Conservation (phyloP, 2,888 invertebrate genomes). For the Apamea sordens region DNA sequence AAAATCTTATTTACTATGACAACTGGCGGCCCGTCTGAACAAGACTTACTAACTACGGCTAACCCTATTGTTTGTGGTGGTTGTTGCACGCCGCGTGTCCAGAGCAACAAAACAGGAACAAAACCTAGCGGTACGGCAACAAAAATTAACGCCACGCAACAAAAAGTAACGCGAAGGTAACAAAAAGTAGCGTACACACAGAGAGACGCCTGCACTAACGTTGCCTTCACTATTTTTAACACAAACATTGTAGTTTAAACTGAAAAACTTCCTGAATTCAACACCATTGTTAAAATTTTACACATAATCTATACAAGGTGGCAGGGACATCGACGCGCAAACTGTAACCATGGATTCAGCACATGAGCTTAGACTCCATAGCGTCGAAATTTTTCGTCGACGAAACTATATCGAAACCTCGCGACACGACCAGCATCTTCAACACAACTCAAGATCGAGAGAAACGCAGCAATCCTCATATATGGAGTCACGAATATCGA, state of each 20-base stretch:
- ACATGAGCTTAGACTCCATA: too few species aligned
- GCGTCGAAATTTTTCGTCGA: too few species aligned
- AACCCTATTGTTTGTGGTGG: constrained; percentile 47
- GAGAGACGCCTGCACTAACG: constrained; percentile 12
- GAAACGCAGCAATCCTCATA: constrained; percentile 33
- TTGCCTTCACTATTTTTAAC: background rate
- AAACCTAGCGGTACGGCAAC: constrained; percentile 7
- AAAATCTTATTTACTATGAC: background rate
- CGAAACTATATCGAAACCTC: background rate
- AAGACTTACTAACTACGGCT: constrained; percentile 1
- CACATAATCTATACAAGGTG: background rate
- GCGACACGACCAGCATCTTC: constrained; percentile 6
- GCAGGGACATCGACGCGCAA: too few species aligned
- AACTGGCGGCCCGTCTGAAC: background rate
- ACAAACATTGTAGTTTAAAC: background rate
- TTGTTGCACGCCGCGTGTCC: constrained; percentile 27
- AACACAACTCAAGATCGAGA: constrained; percentile 18
- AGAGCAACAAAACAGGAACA: constrained; percentile 33
- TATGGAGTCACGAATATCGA: constrained; percentile 53
- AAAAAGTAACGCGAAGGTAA: constrained; percentile 26
- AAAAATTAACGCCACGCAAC: constrained; percentile 22
- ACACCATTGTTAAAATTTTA: background rate
- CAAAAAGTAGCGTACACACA: constrained; percentile 14
- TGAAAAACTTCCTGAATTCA: background rate
- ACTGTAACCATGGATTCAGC: too few species aligned